Evolutionary conservation across 2,113 vertebrate genomes (phyloP).

Genomic region (Bubalus kerabau): DNA sequence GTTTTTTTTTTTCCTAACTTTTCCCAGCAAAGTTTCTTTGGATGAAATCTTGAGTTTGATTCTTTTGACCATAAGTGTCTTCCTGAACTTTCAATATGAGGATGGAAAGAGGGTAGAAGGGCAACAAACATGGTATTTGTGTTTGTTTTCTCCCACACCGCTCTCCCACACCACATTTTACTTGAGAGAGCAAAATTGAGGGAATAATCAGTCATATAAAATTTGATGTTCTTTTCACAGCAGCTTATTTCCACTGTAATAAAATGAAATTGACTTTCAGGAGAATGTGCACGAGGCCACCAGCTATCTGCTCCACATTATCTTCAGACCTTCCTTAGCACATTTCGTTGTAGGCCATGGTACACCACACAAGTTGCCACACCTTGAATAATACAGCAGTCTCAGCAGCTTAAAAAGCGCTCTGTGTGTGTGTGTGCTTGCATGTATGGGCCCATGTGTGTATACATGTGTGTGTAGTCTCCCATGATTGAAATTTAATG

Average conservation of each 20-base stretch:
- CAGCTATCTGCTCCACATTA: background rate
- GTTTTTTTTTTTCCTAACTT: background rate
- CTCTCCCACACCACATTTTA: background rate
- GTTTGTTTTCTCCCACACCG: background rate
- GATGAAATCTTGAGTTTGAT: background rate
- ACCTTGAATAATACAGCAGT: background rate
- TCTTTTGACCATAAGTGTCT: background rate
- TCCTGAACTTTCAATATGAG: background rate
- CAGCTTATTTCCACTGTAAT: background rate
- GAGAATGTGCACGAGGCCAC: background rate
- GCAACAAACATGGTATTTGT: background rate
- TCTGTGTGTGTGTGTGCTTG: background rate
- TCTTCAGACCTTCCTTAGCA: background rate
- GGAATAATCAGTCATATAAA: slow-evolving; percentile 34
- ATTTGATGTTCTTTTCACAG: slow-evolving; percentile 13
- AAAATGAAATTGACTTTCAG: slow-evolving; percentile 22
- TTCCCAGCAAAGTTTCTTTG: background rate
- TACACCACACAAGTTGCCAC: background rate
- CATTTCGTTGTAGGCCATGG: background rate
- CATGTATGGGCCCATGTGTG: background rate
- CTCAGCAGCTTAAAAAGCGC: background rate
- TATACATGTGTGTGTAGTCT: too few relatives aligned
- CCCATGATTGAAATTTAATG: background rate
- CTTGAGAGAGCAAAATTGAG: background rate
- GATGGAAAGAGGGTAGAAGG: background rate